Evolutionary conservation across 2,888 invertebrate genomes (phyloP).

Genomic region (Xanthorhoe designata): DNA sequence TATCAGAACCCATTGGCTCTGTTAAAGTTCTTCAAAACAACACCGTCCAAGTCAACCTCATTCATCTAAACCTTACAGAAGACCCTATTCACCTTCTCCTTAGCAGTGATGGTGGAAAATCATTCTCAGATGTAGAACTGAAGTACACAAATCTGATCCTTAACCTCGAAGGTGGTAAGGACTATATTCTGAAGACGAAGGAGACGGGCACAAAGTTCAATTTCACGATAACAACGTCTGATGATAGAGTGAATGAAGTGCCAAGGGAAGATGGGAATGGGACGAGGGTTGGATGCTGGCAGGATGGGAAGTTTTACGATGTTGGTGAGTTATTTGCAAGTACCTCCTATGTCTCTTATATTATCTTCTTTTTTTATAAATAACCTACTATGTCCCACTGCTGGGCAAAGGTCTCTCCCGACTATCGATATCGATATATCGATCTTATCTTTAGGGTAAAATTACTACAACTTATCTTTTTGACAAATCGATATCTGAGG

Average conservation of each 20-base stretch:
- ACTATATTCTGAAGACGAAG: slow-evolving; percentile 78
- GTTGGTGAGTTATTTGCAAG: slow-evolving; percentile 67
- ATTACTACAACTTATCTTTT: too few relatives aligned
- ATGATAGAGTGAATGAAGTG: slow-evolving; percentile 53
- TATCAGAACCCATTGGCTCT: slow-evolving; percentile 76
- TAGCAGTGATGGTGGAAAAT: slow-evolving; percentile 72
- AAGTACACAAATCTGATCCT: slow-evolving; percentile 73
- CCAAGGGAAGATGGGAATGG: slow-evolving; percentile 55
- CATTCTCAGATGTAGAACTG: slow-evolving; percentile 71
- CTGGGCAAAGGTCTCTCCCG: too few relatives aligned
- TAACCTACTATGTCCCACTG: too few relatives aligned
- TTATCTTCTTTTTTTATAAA: too few relatives aligned
- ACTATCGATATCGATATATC: too few relatives aligned
- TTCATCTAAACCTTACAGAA: slow-evolving; percentile 67
- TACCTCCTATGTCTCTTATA: too few relatives aligned
- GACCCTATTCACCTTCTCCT: slow-evolving; percentile 74
- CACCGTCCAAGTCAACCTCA: slow-evolving; percentile 77
- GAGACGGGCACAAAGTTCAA: slow-evolving; percentile 81
- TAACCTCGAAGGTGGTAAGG: slow-evolving; percentile 74
- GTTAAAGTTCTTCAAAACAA: slow-evolving; percentile 79
- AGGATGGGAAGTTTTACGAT: slow-evolving; percentile 70
- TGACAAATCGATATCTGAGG: too few relatives aligned
- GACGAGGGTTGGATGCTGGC: slow-evolving; percentile 67
- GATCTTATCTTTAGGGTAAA: too few relatives aligned
- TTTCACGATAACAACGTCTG: slow-evolving; percentile 72